Percentiles rank a stretch among this genome's conserved stretches.
Conservation (phyloP, 2,113 vertebrate species). For the Hippolais icterina region DNA sequence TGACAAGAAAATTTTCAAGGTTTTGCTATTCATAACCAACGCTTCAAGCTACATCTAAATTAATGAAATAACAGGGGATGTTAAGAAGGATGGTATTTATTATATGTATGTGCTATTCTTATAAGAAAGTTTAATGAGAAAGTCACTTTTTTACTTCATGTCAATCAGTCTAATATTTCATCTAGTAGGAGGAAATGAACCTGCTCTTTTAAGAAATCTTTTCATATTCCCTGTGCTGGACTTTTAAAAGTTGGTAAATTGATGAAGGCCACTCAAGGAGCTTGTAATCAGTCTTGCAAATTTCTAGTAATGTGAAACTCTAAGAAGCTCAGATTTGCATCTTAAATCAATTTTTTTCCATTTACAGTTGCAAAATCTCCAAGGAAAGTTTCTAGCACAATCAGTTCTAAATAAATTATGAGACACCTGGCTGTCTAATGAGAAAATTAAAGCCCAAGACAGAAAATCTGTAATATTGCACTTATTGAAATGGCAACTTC, state of each 20-base stretch:
- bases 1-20: not conserved
- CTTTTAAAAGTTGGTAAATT: slow-evolving; percentile 19
- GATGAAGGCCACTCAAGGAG: slow-evolving; percentile 1
- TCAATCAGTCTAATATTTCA: not conserved
- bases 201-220: not conserved
- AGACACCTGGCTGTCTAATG: not conserved
- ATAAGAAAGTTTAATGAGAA: not conserved
- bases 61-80: not conserved
- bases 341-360: not conserved
- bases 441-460: not conserved
- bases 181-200: not conserved
- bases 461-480: not conserved
- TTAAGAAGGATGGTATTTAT: not conserved
- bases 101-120: not conserved
- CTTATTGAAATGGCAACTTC: not conserved
- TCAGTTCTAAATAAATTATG: not conserved
- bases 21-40: not conserved
- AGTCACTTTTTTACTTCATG: not conserved
- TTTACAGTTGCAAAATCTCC: not conserved
- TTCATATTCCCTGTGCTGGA: not conserved
- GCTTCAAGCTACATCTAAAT: not conserved
- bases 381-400: not conserved
- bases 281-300: slow-evolving; percentile 18
- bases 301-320: not conserved
- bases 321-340: not conserved